Conservation (phyloP, 2,113 vertebrate species). For the Notarius lentiginosus region DNA sequence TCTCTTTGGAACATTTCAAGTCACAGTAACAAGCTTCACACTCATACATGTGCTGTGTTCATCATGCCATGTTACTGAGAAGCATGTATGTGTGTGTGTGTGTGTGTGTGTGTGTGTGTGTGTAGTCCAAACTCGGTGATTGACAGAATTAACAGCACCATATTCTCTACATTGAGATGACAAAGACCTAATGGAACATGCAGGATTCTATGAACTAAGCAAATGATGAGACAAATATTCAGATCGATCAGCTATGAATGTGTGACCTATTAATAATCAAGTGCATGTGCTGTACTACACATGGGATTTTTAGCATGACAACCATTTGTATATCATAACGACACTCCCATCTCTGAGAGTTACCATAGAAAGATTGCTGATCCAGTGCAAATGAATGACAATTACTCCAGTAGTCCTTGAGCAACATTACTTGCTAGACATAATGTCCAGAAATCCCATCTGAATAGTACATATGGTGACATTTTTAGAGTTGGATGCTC, state of each 20-base stretch:
- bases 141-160: neutral
- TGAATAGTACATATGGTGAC: neutral
- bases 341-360: neutral
- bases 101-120: neutral
- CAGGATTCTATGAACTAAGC: neutral
- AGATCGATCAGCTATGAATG: neutral
- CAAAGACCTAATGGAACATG: neutral
- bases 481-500: neutral
- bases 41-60: neutral
- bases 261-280: neutral
- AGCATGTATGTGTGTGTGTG: neutral
- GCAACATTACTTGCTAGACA: neutral
- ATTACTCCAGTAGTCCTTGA: neutral
- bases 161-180: neutral
- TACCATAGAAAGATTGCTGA: neutral
- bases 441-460: neutral
- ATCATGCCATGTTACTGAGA: neutral
- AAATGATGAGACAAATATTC: neutral
- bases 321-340: neutral
- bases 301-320: no score
- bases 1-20: constrained; percentile 11
- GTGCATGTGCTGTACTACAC: no score
- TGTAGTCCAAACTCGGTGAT: neutral
- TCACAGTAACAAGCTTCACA: neutral
- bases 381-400: neutral